phyloP scores from a whole-genome alignment of 2,888 invertebrate genomes.

The Axea sp. region DNA sequence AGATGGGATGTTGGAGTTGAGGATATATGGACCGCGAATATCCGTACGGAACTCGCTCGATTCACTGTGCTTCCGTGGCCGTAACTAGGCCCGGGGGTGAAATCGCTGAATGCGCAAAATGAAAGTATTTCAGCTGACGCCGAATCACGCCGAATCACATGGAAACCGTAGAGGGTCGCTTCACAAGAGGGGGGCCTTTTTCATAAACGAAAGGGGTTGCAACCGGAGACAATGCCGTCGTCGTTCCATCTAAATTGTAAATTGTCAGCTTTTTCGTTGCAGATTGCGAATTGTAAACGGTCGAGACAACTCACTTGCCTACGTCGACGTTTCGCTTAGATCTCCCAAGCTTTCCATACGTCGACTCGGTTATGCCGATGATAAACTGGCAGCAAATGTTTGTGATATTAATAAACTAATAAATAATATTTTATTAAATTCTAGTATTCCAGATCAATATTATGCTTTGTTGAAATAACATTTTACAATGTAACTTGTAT shows the following conservation, averaged over 20 bases:
- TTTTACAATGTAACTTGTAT: too few species aligned
- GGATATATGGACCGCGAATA: constrained; percentile 45
- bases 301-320: constrained; percentile 1
- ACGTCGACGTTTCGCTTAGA: not conserved
- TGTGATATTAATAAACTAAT: too few species aligned
- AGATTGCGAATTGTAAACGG: constrained; percentile 69
- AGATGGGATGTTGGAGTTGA: constrained; percentile 21
- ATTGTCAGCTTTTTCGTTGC: constrained; percentile 67
- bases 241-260: constrained; percentile 74
- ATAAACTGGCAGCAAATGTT: too few species aligned
- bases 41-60: constrained; percentile 40
- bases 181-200: constrained; percentile 63
- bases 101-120: constrained; percentile 73
- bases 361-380: not conserved
- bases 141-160: constrained; percentile 29
- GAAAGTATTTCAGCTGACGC: constrained; percentile 74
- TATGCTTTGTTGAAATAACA: too few species aligned
- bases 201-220: constrained; percentile 70
- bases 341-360: not conserved
- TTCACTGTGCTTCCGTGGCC: constrained; percentile 43
- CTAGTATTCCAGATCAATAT: too few species aligned
- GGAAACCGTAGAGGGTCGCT: constrained; percentile 24
- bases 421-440: too few species aligned
- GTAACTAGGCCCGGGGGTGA: constrained; percentile 64
- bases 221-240: constrained; percentile 68